Base-by-base conservation (phyloP, 2,797 vertebrate species). In the Onychomys arenicola region DNA sequence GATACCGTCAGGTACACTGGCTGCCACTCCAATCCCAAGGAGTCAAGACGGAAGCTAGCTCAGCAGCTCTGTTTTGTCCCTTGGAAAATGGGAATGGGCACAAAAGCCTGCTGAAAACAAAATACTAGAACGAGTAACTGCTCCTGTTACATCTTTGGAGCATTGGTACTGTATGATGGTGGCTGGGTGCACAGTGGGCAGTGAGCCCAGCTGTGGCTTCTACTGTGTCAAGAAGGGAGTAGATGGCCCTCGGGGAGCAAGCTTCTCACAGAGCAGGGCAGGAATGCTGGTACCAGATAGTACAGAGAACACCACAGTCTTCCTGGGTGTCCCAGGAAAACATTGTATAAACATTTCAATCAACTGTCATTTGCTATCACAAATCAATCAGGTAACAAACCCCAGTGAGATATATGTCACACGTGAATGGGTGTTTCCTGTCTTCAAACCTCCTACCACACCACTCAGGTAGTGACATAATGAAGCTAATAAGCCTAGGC, bases 241-340 rank as follows among this genome's bases (percentile, higher is more conserved):
- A 9, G 34, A 9, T 6, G 7, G 75, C 59, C 67, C 3, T 19
- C 11, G 2, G 73, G 23, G 6, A 34, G 6, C 2, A 3, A 2
- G 1, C 0, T 40, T 34, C 7, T 25, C 40, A 3, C 2, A 59
- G 27, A 40, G 0, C 2, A 69, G 52, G 65, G 27, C 25, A 10
- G 77, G 52, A 27, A 27, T 0, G 0, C 1, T 0, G 1, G 65
- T 0, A 17, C 65, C 21, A 61, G 43, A 37, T 0, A 1, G 37
- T 3, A 2, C 0, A 65, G 89, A 6, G 5, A 19, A 0, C 6
- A 46, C n/a, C 3, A 29, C 0, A 23, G 19, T 40, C 75, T 52
- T 69, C 89, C 87, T 0, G 27, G n/a, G 29, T 6, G 0, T 0
- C 69, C 78, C 16, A 2, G 89, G 81, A 88, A 90, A 43, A 65